Percentiles rank a stretch among this genome's conserved stretches.
These are phyloP conservation scores for Hylaeus anthracinus DNA, from an alignment of 1,140 invertebrate species.

Conservation along the genomic window DNA sequence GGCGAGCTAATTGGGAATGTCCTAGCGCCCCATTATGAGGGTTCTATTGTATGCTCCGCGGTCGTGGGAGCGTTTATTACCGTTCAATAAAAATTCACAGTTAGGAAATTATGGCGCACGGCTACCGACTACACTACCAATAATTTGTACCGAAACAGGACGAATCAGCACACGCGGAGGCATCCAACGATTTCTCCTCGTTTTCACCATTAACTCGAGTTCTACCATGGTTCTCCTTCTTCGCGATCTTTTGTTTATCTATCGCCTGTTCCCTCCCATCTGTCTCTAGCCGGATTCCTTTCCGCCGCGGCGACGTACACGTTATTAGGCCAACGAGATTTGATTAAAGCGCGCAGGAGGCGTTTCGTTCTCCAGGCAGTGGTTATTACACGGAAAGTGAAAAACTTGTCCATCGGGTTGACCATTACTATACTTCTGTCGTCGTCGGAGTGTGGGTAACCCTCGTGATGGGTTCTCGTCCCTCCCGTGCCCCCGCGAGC, in stretches of 20 bases:
- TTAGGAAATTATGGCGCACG: no score
- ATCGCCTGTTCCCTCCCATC: neutral
- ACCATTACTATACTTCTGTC: slow-evolving; percentile 51
- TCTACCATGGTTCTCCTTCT: neutral
- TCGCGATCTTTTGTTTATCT: neutral
- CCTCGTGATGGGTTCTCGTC: slow-evolving; percentile 24
- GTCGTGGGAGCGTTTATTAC: no score
- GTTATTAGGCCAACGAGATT: slow-evolving; percentile 62
- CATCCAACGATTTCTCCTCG: no score
- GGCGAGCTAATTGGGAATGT: no score
- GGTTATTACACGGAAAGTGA: slow-evolving; percentile 65
- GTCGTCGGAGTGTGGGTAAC: slow-evolving; percentile 23
- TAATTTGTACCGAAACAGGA: no score
- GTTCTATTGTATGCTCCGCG: no score
- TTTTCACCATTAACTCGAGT: no score
- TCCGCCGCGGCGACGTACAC: slow-evolving; percentile 32
- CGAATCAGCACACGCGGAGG: no score
- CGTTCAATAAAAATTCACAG: no score
- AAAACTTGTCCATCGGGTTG: slow-evolving; percentile 61
- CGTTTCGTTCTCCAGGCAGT: slow-evolving; percentile 23
- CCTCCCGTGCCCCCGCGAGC: neutral
- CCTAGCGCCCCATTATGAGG: no score
- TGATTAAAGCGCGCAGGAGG: slow-evolving; percentile 53
- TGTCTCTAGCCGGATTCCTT: slow-evolving; percentile 36
- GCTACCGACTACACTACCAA: no score